These are phyloP conservation scores for Himalopsyche tibetana DNA, from an alignment of 2,888 invertebrate genomes.

Conservation along the genomic window DNA sequence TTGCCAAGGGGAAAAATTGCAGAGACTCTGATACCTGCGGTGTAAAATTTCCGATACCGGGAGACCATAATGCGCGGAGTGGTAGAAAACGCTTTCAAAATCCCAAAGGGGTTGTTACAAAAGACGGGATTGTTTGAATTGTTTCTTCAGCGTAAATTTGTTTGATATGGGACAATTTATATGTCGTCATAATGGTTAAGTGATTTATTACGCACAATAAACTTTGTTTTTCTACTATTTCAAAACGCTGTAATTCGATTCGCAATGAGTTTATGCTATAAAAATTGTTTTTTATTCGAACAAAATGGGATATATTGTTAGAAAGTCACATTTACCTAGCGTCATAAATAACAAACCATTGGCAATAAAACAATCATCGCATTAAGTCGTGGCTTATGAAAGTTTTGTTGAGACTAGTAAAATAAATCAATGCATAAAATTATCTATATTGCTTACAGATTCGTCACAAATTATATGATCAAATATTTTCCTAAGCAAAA, in stretches of 20 bases:
- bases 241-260: neutral
- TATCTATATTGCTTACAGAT: neutral
- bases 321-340: neutral
- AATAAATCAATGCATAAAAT: neutral
- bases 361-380: neutral
- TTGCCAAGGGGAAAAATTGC: constrained; percentile 39
- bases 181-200: constrained; percentile 1
- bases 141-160: constrained; percentile 42
- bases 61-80: neutral
- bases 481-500: no score
- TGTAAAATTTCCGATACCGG: constrained; percentile 4
- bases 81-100: neutral
- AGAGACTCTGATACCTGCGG: constrained; percentile 5
- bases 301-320: neutral
- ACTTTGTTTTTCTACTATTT: neutral
- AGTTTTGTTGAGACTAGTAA: neutral
- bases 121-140: constrained; percentile 27
- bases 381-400: neutral
- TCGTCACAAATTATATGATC: no score
- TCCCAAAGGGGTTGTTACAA: neutral
- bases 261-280: neutral
- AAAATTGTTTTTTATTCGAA: neutral
- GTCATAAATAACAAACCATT: neutral
- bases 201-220: constrained; percentile 27
- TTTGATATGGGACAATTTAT: constrained; percentile 37